Evolutionary conservation across 2,888 invertebrate genomes (phyloP), one percentile per base, ranked within the genome.

Genomic region (Drosophila helvetica): DNA sequence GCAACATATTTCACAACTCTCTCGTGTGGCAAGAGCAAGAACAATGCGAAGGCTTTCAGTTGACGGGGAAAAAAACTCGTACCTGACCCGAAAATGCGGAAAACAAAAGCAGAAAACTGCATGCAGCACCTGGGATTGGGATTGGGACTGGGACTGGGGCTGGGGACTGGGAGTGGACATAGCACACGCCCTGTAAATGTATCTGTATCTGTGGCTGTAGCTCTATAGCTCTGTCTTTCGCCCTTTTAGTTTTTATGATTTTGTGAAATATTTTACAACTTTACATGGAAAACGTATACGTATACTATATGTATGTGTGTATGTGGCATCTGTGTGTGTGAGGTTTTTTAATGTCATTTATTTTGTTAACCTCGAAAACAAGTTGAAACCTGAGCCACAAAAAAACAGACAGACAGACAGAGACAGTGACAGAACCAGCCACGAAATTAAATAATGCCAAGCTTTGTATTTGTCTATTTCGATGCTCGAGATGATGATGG

Each of bases 181-280:
- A 52, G 66, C 75, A 47, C 52, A 68, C 73, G 73, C 56, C 51
- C 38, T n/a, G n/a, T 38, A 15, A 15, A 15, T 15, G 33, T 33
- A 15, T 15, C 33, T 33, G 10, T 33, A n/a, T 6, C 38, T 33
- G 33, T 33, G 5, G 5, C 33, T 10, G 10, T 33, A 15, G 1
- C 38, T 33, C 4, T 12, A 4, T 4, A 22, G 2, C 30, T 33
- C 12, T 64, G 30, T 30, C 38, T 42, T 43, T 48, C 65, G 46
- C 55, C 55, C 17, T 38, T 66, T 55, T 6, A 52, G 58, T 51
- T 79, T 80, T 88, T 89, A 89, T 82, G 86, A 79, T 76, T 85
- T 87, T 87, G 82, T 83, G 79, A 83, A 81, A 87, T 77, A 89
- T 89, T 83, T 83, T 89, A 83, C 86, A 83, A 71, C 88, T 83